Evolutionary conservation across 2,888 invertebrate species (phyloP), one percentile per base, ranked within the genome.

Genomic region (Chymomyza procnemis): DNA sequence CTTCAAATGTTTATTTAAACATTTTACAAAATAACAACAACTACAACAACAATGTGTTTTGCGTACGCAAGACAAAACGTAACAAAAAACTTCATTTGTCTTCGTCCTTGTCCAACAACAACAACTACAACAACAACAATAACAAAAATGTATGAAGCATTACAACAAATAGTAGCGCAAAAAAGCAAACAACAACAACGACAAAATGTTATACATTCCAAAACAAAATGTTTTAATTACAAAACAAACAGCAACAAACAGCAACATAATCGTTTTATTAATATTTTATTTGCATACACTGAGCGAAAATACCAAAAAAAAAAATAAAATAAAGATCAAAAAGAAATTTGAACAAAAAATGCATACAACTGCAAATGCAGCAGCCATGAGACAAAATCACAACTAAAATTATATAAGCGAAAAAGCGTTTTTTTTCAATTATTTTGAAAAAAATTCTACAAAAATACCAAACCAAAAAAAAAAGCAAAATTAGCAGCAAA

Each of bases 221-320:
- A 54, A 19, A n/a, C n/a, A 21, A 26, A 57, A 30, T 30, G 52
- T 52, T 19, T 52, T 16, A 30, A 57, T 26, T 9, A 30, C 16
- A 58, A 64, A 34, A 63, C 60, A 64, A 34, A 63, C 69, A 68
- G 54, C 21, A 57, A n/a, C 60, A 54, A n/a, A 62, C 50, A 65
- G 58, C 67, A 71, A 73, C 57, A 63, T 56, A 21, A 26, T 46
- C 71, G 77, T 74, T 75, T 79, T 81, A 76, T 81, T 85, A 66
- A 85, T 67, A 79, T 81, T 73, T 81, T 81, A 85, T 80, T 80
- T 86, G 79, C 67, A 71, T 69, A 64, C 57, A 48, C 30, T 4
- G 55, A 5, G 41, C 19, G 21, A 56, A 56, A 61, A 21, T 3
- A 62, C 18, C 9, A 46, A 63, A 63, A 16, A 55, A 56, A 61